Base-by-base conservation (phyloP, 1,140 invertebrate genomes). In the Drosophila truncata region DNA sequence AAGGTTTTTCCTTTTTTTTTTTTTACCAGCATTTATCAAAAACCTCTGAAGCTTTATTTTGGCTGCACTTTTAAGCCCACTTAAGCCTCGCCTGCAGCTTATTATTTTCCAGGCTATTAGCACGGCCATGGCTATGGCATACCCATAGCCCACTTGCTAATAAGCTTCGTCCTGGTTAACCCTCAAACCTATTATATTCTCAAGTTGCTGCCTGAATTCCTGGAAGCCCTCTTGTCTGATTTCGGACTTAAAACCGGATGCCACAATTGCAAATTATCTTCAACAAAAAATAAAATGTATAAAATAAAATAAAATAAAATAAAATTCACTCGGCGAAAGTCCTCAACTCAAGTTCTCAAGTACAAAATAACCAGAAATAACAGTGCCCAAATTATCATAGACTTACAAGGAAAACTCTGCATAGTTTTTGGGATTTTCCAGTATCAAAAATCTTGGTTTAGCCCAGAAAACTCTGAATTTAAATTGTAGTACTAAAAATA, bases 21-120 rank as follows among this genome's bases (percentile, higher is more conserved):
- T 5, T 10, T 44, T 44, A 9, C 41, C 13, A 14, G 20, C 0
- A 23, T 47, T 47, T 25, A 47, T 14, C 14, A 5, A 23, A 10
- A 47, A 25, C 4, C 44, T 5, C 14, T 16, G 4, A 16, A 49
- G 16, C 16, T 9, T 29, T 7, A 10, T 47, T 27, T 47, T 47
- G 46, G 4, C 14, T 49, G 25, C 46, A n/a, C 27, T 27, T 25
- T 25, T 25, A 25, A 47, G 44, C 44, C 44, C 25, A 23, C 44
- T 25, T 16, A 52, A 31, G n/a, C 49, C 9, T n/a, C 49, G 16
- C 25, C n/a, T 50, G 27, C 44, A 11, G 52, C 29, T 31, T 18
- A 11, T 50, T 50, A 31, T 50, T 50, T 29, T 50, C 27, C 16
- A 37, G 29, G 8, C 8, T 27, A n/a, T 61, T 49, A 35, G 23